phyloP scores from a whole-genome alignment of 2,888 invertebrate genomes.

The Scelioninae gen. 2 region DNA sequence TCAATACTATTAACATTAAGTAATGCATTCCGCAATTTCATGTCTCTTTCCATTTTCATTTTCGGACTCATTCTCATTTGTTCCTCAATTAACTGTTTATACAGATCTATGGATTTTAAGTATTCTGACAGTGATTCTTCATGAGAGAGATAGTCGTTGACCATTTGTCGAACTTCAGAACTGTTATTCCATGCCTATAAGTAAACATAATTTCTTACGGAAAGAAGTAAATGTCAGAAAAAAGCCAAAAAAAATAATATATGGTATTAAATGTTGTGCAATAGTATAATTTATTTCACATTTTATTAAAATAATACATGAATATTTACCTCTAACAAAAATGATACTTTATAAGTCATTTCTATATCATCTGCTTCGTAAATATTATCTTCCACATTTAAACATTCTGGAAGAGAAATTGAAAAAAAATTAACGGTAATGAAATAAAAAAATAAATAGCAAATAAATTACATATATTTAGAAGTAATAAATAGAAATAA shows the following conservation, averaged over 20 bases:
- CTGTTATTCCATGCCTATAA: no score
- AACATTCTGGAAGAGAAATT: no score
- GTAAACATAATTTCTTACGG: no score
- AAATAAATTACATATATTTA: no score
- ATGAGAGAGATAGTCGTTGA: slow-evolving; percentile 16
- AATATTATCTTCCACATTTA: background rate
- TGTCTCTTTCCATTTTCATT: slow-evolving; percentile 26
- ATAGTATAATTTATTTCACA: no score
- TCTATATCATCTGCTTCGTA: background rate
- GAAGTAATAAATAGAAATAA: no score
- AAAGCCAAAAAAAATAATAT: no score
- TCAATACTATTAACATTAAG: slow-evolving; percentile 29
- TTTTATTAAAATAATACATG: background rate
- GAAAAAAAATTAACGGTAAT: no score
- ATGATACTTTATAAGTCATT: slow-evolving; percentile 20
- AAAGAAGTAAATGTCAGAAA: no score
- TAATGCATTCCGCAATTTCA: slow-evolving; percentile 19
- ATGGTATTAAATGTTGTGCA: no score
- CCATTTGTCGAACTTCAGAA: slow-evolving; percentile 18
- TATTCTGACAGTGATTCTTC: slow-evolving; percentile 12
- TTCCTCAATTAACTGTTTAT: slow-evolving; percentile 19
- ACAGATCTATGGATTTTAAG: slow-evolving; percentile 17
- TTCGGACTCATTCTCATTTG: slow-evolving; percentile 38
- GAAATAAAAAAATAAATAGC: no score
- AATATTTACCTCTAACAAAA: slow-evolving; percentile 29